Base-by-base conservation (phyloP, 2,797 vertebrate species). In the Myioborus miniatus region DNA sequence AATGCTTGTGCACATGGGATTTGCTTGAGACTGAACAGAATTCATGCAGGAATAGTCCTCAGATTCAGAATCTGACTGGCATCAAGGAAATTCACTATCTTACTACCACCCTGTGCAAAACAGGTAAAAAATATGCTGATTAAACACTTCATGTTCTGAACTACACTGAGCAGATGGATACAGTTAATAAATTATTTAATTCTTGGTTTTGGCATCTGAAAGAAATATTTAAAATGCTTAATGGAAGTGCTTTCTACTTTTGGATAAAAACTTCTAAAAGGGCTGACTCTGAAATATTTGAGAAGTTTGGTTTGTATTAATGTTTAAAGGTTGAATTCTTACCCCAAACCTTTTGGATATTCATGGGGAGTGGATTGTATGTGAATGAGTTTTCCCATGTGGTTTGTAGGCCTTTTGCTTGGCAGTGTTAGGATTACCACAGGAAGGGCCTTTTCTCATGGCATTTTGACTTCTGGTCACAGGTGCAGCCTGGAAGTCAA, bases 371-470 rank as follows among this genome's bases (percentile, higher is more conserved):
- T 60, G 95, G 94, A 94, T 94, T 92, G 86, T 79, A 91, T 94
- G 94, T 92, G 95, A 97, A 97, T 30, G 78, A 87, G 92, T 95
- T 97, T 97, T 94, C 97, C 96, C 87, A 3, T 92, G 94, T 96
- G 94, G 95, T 96, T 97, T 94, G 80, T 93, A 96, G 96, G 91
- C 91, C 93, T 97, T 95, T 63, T 96, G 96, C 90, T 97, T 97
- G 93, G 89, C 96, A 95, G 75, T 78, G 52, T 89, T 94, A 86
- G 92, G 95, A 95, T 93, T 95, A 88, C 95, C 97, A 96, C 95
- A 97, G 96, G 96, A 97, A 97, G 95, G 97, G 90, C 76, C 97
- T 98, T 96, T 97, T 97, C 97, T 97, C 97, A 96, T 64, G 95
- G 96, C 94, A 95, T 97, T 97, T 97, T 97, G 97, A 93, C 97